Conservation (phyloP, 1,140 invertebrate species). For the Antheraea pernyi region DNA sequence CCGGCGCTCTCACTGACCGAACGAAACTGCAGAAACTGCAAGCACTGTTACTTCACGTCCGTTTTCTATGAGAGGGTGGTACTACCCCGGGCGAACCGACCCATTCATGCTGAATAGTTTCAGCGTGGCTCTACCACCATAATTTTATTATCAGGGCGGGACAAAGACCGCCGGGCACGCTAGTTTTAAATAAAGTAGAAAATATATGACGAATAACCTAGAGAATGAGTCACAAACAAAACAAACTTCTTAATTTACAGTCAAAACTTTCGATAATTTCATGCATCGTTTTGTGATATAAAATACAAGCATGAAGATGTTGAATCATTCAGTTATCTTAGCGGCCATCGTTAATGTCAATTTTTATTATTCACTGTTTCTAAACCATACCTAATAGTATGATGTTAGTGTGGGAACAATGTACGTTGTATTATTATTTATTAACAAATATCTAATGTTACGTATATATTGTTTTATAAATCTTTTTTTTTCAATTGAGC, state of each 20-base stretch:
- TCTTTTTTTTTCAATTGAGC: background rate
- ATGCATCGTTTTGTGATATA: constrained; percentile 30
- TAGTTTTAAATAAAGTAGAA: background rate
- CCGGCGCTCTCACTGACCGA: no score
- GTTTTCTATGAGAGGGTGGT: no score
- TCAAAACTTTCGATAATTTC: constrained; percentile 30
- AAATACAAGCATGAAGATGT: constrained; percentile 30
- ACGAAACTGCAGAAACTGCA: no score
- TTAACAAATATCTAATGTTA: constrained; percentile 10
- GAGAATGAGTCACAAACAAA: constrained; percentile 9
- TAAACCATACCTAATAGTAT: constrained; percentile 30
- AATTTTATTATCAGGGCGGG: no score
- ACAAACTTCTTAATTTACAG: constrained; percentile 15
- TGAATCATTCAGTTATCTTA: constrained; percentile 26
- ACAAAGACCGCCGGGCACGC: no score
- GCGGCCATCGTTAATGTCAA: constrained; percentile 31
- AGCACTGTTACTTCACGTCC: no score
- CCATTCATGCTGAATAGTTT: no score
- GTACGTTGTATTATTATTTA: background rate
- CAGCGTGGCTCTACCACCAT: no score
- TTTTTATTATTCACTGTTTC: constrained; percentile 33
- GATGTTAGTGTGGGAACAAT: constrained; percentile 28
- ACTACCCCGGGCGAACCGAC: no score
- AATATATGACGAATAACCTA: background rate
- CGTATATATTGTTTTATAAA: constrained; percentile 9